Percentiles rank a stretch among this genome's conserved stretches.
phyloP scores from a whole-genome alignment of 2,797 vertebrate species.

The Sebastes hubbsi region DNA sequence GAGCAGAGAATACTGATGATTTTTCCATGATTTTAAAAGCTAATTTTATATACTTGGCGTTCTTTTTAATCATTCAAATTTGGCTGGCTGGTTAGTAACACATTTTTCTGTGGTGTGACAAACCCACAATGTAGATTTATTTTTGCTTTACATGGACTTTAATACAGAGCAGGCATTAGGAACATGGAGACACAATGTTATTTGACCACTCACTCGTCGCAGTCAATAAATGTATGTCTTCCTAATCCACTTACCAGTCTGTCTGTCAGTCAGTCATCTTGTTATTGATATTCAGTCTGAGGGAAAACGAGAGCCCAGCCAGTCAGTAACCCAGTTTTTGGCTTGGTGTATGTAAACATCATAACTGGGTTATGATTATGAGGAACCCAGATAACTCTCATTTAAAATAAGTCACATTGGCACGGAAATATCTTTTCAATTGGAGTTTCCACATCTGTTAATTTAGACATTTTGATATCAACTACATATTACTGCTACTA shows the following conservation, averaged over 20 bases:
- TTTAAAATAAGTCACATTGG: neutral
- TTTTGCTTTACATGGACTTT: too few species aligned
- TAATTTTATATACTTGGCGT: too few species aligned
- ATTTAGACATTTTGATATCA: neutral
- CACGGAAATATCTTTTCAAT: neutral
- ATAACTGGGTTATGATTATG: constrained; percentile 41
- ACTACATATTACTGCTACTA: neutral
- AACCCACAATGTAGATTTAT: too few species aligned
- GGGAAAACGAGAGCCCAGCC: neutral
- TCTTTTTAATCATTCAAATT: too few species aligned
- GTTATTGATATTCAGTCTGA: neutral
- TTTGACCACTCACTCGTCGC: neutral
- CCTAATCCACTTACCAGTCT: neutral
- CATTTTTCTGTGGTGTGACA: too few species aligned
- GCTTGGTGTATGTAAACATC: constrained; percentile 31
- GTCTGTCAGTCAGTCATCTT: neutral
- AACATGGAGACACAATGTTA: neutral
- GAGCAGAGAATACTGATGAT: too few species aligned
- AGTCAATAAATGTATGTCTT: neutral
- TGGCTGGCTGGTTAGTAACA: too few species aligned
- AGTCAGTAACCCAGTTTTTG: constrained; percentile 33
- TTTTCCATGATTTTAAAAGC: too few species aligned
- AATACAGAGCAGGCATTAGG: neutral
- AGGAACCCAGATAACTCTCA: constrained; percentile 15
- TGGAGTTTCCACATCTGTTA: neutral